Evolutionary conservation across 2,888 invertebrate genomes (phyloP).

Genomic region (Lasioglossum leucozonium): DNA sequence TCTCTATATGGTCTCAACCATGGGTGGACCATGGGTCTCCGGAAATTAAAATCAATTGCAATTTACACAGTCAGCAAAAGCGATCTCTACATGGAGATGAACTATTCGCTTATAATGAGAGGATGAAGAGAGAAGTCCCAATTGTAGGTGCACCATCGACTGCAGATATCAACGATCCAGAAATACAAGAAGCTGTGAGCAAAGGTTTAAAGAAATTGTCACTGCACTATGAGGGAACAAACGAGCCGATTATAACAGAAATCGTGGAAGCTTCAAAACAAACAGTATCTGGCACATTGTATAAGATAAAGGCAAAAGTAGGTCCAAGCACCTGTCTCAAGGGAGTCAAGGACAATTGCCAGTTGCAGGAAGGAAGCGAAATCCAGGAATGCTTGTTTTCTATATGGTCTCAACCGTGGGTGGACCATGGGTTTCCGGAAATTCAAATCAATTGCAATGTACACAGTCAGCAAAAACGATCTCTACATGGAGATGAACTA

Average conservation of each 20-base stretch:
- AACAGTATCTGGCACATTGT: slow-evolving; percentile 86
- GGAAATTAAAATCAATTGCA: slow-evolving; percentile 64
- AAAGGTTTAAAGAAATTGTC: slow-evolving; percentile 72
- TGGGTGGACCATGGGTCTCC: slow-evolving; percentile 85
- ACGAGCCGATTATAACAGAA: slow-evolving; percentile 80
- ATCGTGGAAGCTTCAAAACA: slow-evolving; percentile 85
- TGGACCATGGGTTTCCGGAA: slow-evolving; percentile 81
- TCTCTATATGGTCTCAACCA: slow-evolving; percentile 87
- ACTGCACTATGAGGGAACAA: slow-evolving; percentile 55
- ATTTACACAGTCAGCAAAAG: slow-evolving; percentile 50
- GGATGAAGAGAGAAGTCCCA: neutral
- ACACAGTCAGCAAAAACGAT: slow-evolving; percentile 62
- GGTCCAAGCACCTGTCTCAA: slow-evolving; percentile 86
- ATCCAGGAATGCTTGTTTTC: slow-evolving; percentile 84
- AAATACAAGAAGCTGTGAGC: slow-evolving; percentile 62
- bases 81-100: slow-evolving; percentile 69
- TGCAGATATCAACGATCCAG: slow-evolving; percentile 62
- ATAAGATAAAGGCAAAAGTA: slow-evolving; percentile 87
- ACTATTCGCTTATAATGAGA: neutral
- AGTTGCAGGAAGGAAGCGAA: slow-evolving; percentile 75
- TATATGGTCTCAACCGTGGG: slow-evolving; percentile 88
- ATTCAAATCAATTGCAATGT: slow-evolving; percentile 64
- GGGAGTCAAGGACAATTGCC: slow-evolving; percentile 74
- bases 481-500: slow-evolving; percentile 1
- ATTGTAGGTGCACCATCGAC: slow-evolving; percentile 58